A percentile compares a stretch with the other conserved stretches of the same genome.
Conservation (phyloP, 92 coral and sea anemone genomes). For the Palythoa grandiflora region DNA sequence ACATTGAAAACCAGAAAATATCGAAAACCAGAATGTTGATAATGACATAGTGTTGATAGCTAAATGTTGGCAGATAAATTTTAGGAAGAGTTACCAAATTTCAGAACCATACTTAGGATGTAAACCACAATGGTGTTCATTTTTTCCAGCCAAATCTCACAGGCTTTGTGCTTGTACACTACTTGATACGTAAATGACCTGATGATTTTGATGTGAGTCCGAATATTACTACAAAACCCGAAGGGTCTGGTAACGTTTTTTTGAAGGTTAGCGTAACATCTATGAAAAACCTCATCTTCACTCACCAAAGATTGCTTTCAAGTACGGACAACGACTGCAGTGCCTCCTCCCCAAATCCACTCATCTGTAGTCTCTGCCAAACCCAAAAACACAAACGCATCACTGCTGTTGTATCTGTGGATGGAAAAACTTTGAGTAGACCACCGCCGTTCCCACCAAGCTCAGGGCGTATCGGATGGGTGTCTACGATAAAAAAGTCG, state of each 20-base stretch:
- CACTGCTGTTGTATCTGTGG: conserved; percentile 27
- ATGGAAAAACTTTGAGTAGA: conserved; percentile 59
- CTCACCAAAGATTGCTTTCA: conserved; percentile 29
- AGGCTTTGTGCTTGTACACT: background rate
- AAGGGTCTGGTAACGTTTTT: background rate
- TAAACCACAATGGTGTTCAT: background rate
- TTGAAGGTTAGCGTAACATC: background rate
- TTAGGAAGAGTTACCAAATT: background rate
- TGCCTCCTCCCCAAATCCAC: conserved; percentile 58
- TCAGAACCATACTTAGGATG: background rate
- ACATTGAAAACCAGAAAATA: no score
- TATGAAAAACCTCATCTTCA: background rate
- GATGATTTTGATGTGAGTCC: background rate
- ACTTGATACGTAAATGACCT: background rate
- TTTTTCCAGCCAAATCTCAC: background rate
- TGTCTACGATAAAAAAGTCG: conserved; percentile 44
- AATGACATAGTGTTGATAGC: background rate
- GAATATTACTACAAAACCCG: background rate
- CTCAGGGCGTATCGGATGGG: conserved; percentile 30
- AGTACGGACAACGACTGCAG: conserved; percentile 59
- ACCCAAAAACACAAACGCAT: conserved; percentile 63
- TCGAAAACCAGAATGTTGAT: background rate
- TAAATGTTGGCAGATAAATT: background rate
- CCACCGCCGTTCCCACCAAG: conserved; percentile 51
- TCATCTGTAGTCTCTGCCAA: conserved; percentile 60